A percentile compares a stretch with the other conserved stretches of the same genome.
Conservation (phyloP, 1,140 invertebrate genomes). For the Penaeus indicus region DNA sequence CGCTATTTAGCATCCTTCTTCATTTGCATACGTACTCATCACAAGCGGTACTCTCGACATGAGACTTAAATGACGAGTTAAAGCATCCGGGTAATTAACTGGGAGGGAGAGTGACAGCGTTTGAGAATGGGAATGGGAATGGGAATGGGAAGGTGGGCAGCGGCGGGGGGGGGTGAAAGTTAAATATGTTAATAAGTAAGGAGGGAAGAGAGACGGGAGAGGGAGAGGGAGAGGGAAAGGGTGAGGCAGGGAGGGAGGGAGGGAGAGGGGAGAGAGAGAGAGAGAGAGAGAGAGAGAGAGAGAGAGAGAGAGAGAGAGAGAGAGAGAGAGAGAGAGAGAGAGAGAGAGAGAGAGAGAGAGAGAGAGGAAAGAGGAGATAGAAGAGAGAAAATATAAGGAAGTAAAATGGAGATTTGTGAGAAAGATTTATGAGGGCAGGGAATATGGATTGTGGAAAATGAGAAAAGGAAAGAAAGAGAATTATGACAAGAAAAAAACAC, state of each 20-base stretch:
- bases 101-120: slow-evolving; percentile 1
- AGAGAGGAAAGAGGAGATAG: background rate
- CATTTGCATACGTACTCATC: slow-evolving; percentile 6
- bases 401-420: background rate
- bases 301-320: too few relatives aligned
- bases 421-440: background rate
- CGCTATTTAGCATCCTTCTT: background rate
- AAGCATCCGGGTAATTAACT: background rate
- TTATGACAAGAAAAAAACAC: too few relatives aligned
- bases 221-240: background rate
- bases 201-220: background rate
- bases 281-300: background rate
- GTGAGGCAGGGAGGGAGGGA: background rate
- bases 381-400: background rate
- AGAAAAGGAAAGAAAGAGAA: too few relatives aligned
- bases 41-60: background rate
- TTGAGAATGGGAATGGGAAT: background rate
- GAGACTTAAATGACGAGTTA: background rate
- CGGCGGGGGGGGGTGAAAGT: background rate
- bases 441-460: background rate
- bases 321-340: background rate
- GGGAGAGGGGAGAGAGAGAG: too few relatives aligned
- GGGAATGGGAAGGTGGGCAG: background rate
- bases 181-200: too few relatives aligned
- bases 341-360: slow-evolving; percentile 30